Conservation (phyloP, 2,113 vertebrate genomes). For the Plotosus lineatus region DNA sequence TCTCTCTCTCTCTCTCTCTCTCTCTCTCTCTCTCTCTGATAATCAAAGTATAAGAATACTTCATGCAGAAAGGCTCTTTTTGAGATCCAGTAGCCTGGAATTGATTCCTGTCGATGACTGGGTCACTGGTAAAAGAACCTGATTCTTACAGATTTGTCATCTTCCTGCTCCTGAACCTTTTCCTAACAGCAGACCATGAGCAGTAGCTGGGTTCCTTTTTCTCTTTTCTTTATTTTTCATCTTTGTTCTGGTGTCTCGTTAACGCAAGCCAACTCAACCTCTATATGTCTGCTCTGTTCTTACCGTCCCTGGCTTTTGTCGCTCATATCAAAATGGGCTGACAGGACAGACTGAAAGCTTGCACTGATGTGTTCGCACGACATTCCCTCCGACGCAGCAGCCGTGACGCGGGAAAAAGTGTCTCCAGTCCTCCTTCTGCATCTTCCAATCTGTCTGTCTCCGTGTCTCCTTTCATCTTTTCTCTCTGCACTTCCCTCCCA, state of each 20-base stretch:
- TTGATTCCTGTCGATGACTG: slow-evolving; percentile 8
- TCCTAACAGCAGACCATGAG: not conserved
- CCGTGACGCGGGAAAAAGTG: slow-evolving; percentile 14
- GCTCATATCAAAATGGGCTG: slow-evolving; percentile 36
- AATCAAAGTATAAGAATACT: not conserved
- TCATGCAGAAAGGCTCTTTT: slow-evolving; percentile 17
- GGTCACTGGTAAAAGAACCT: slow-evolving; percentile 9
- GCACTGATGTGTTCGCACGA: slow-evolving; percentile 18
- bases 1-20: slow-evolving; percentile 50
- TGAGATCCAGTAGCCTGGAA: slow-evolving; percentile 23
- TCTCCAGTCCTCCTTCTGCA: slow-evolving; percentile 49
- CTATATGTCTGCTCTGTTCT: slow-evolving; percentile 24
- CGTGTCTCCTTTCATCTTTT: slow-evolving; percentile 31
- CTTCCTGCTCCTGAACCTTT: slow-evolving; percentile 9
- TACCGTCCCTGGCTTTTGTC: slow-evolving; percentile 21
- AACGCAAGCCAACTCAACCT: slow-evolving; percentile 30
- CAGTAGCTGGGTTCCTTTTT: not conserved
- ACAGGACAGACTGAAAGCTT: slow-evolving; percentile 44
- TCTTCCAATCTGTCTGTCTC: slow-evolving; percentile 37
- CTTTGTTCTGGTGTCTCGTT: slow-evolving; percentile 40
- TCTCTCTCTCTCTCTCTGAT: slow-evolving; percentile 43
- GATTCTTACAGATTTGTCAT: slow-evolving; percentile 22
- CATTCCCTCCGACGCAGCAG: slow-evolving; percentile 23
- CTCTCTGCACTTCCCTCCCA: not conserved
- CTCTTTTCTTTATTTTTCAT: not conserved